Evolutionary conservation across 2,797 vertebrate genomes (phyloP).

Genomic region (Molossus molossus): DNA sequence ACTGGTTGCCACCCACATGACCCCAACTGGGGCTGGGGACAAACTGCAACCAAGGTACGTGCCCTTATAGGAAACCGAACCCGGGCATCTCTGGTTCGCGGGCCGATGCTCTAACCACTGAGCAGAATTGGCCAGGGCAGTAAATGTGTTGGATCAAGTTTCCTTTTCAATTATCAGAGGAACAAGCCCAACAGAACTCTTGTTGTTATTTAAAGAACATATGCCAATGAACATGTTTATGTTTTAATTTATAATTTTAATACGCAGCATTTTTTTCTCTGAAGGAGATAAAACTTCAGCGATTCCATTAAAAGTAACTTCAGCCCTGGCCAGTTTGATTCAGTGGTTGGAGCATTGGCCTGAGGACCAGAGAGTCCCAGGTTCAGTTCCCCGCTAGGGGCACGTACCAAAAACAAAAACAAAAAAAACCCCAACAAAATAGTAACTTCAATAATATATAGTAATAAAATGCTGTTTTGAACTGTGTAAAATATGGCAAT

Average conservation of each 20-base stretch:
- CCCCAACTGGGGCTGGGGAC: too few relatives aligned
- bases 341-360: too few relatives aligned
- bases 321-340: neutral
- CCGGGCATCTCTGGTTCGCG: too few relatives aligned
- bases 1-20: too few relatives aligned
- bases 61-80: too few relatives aligned
- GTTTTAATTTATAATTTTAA: neutral
- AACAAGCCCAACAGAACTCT: neutral
- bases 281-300: constrained; percentile 28
- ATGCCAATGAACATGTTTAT: neutral
- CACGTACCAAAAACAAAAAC: too few relatives aligned
- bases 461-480: neutral
- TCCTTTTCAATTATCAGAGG: neutral
- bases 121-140: too few relatives aligned
- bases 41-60: too few relatives aligned
- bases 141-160: neutral
- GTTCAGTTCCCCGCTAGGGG: too few relatives aligned
- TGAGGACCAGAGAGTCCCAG: too few relatives aligned
- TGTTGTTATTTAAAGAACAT: constrained; percentile 17
- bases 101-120: too few relatives aligned
- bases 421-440: too few relatives aligned
- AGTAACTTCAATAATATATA: neutral
- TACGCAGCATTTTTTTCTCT: neutral
- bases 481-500: neutral
- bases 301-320: neutral